Percentiles rank a stretch among this genome's conserved stretches.
These are phyloP conservation scores for Urocolius indicus DNA, from an alignment of 2,113 vertebrate genomes.

Conservation along the genomic window DNA sequence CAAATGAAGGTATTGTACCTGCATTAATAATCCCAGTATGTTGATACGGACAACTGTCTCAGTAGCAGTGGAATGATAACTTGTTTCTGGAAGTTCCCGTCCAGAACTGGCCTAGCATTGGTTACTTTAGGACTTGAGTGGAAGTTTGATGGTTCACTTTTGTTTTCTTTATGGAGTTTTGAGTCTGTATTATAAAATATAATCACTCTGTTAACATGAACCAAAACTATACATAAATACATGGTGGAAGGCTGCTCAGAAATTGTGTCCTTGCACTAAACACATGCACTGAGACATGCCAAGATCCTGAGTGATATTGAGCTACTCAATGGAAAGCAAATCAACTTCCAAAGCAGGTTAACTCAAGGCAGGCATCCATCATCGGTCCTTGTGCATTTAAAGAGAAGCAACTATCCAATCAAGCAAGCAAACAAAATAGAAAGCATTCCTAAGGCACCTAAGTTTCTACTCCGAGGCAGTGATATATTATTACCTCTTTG, in stretches of 20 bases:
- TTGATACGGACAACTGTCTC: background rate
- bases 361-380: background rate
- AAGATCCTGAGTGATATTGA: background rate
- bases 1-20: background rate
- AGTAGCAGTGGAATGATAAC: background rate
- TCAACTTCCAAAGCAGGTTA: background rate
- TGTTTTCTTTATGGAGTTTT: background rate
- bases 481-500: background rate
- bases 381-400: background rate
- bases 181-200: background rate
- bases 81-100: background rate
- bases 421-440: rapidly evolving
- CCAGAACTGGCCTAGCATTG: background rate
- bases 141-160: background rate
- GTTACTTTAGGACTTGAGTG: background rate
- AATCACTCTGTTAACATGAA: background rate
- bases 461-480: background rate
- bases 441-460: background rate
- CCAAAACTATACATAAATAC: background rate
- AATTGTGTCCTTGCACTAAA: background rate
- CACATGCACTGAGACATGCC: background rate
- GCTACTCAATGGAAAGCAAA: background rate
- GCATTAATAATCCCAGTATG: background rate
- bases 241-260: background rate
- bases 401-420: background rate